Base-by-base conservation (phyloP, 2,113 vertebrate genomes). In the Platycercus adscitus region DNA sequence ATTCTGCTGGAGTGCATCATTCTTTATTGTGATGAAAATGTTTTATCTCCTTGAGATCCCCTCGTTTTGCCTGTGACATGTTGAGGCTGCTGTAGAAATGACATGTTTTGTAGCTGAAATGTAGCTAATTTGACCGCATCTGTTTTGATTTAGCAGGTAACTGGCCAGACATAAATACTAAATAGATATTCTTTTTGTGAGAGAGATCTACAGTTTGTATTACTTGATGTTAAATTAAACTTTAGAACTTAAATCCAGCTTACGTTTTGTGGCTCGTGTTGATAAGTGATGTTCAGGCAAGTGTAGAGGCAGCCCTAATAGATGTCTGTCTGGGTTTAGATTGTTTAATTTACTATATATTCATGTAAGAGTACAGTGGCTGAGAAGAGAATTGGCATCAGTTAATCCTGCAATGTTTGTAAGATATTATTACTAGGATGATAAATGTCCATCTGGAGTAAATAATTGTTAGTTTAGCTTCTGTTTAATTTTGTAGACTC, bases 381-480 rank as follows among this genome's bases (percentile, higher is more conserved):
- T 81, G 47, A 88, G 90, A 44, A 35, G 16, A 83, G 79, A 78
- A 39, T 70, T 80, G 70, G 76, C 81, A 68, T 65, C 61, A 6
- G 37, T 86, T 93, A 81, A 58, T 82, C 68, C 60, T 50, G 39
- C 13, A 6, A 11, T 1, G 0, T 44, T 73, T 81, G 71, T 43
- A 35, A 9, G 69, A 33, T 85, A 28, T 58, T 78, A 39, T 81
- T 79, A 13, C 2, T 1, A 4, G 66, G 68, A 49, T 60, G 84
- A 81, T 71, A 78, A 93, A 71, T 64, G 83, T 81, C 88, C 89
- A 60, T 73, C 55, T 79, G 81, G 64, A 90, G 50, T 75, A 96
- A 93, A 93, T 81, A 33, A 56, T 7, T 75, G 86, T 83, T 83
- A 52, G 76, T 91, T 91, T 91, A 41, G 55, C 95, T 96, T 83